Percentiles rank a stretch among this genome's conserved stretches.
These are phyloP conservation scores for Atta texana DNA, from an alignment of 1,140 invertebrate species.

Conservation along the genomic window DNA sequence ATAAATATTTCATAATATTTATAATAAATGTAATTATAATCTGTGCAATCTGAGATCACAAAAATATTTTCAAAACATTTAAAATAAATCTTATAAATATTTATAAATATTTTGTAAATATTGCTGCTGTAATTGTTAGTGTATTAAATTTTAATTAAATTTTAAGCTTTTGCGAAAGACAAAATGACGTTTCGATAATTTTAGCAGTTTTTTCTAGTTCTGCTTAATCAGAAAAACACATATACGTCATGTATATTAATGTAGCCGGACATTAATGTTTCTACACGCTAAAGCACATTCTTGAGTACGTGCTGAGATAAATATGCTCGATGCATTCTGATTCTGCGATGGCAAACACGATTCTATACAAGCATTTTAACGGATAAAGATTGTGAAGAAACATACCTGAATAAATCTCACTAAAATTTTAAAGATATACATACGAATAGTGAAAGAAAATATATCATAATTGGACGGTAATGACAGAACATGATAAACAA, in stretches of 20 bases:
- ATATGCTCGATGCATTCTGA: constrained; percentile 15
- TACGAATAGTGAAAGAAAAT: background rate
- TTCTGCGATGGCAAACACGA: constrained; percentile 11
- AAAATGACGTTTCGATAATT: background rate
- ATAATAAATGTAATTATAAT: too few species aligned
- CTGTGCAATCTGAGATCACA: too few species aligned
- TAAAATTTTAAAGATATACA: background rate
- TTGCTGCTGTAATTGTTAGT: background rate
- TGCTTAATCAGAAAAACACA: constrained; percentile 17
- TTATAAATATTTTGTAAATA: too few species aligned
- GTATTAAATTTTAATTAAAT: background rate
- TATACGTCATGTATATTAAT: constrained; percentile 33
- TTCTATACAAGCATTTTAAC: constrained; percentile 15
- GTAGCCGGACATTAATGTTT: constrained; percentile 9
- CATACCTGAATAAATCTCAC: background rate
- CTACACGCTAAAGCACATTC: constrained; percentile 29
- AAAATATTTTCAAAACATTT: too few species aligned
- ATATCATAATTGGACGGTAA: background rate
- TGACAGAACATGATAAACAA: background rate
- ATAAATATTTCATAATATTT: too few species aligned
- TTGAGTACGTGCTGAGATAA: constrained; percentile 51
- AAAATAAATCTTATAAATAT: too few species aligned
- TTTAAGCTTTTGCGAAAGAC: background rate
- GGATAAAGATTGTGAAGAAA: background rate
- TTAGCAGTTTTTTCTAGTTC: constrained; percentile 21